phyloP scores from a whole-genome alignment of 2,113 vertebrate species.

The Malaclemys terrapin region DNA sequence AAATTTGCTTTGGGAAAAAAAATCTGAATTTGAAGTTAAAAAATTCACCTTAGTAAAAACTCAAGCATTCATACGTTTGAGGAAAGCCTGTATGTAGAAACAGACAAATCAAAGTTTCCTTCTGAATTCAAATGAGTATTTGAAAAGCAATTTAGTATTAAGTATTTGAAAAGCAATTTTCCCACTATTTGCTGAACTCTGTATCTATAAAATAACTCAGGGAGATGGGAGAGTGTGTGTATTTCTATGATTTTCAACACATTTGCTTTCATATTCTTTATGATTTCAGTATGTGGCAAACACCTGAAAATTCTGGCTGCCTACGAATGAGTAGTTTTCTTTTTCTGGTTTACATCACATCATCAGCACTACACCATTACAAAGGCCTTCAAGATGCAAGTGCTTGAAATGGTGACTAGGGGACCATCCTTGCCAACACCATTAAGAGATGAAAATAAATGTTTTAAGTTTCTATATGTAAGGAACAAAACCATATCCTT shows the following conservation, averaged over 20 bases:
- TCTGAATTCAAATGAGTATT: neutral
- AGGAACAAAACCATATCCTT: neutral
- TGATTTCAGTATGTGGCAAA: constrained; percentile 23
- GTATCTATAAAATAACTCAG: neutral
- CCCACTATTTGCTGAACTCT: neutral
- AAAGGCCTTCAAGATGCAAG: neutral
- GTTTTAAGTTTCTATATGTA: neutral
- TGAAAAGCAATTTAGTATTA: neutral
- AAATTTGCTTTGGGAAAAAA: neutral
- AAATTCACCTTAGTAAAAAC: neutral
- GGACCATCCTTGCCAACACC: neutral
- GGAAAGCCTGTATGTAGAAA: neutral
- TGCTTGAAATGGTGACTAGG: neutral
- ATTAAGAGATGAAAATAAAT: neutral
- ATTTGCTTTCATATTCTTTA: constrained; percentile 14
- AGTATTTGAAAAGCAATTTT: neutral
- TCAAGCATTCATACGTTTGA: neutral
- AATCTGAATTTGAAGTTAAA: neutral
- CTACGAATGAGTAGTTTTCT: neutral
- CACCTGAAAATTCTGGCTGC: constrained; percentile 11
- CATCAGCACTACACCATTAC: neutral
- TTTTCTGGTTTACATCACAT: neutral
- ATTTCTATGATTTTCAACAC: neutral
- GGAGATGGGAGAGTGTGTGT: no score
- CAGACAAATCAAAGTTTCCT: neutral